Percentiles rank a stretch among this genome's conserved stretches.
phyloP scores from a whole-genome alignment of 2,113 vertebrate species.

The western clawed frog (Xenopus tropicalis) region DNA sequence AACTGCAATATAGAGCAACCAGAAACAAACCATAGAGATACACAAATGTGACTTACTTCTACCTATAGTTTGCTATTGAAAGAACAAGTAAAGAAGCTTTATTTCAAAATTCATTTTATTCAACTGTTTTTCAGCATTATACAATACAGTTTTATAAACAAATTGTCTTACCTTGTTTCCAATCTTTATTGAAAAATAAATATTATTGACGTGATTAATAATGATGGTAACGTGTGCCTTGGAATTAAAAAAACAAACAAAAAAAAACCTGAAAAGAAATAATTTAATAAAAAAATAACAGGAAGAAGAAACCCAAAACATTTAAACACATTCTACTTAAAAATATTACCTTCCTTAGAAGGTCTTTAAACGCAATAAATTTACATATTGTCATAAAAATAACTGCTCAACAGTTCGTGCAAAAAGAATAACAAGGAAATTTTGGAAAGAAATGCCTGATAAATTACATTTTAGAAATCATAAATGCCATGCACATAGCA shows the following conservation, averaged over 20 bases:
- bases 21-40: neutral
- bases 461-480: slow-evolving; percentile 59
- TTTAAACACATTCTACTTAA: slow-evolving; percentile 68
- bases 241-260: slow-evolving; percentile 57
- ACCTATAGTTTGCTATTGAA: neutral
- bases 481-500: slow-evolving; percentile 66
- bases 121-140: slow-evolving; percentile 82
- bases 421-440: slow-evolving; percentile 62
- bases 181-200: slow-evolving; percentile 94
- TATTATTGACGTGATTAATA: slow-evolving; percentile 85
- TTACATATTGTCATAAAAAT: slow-evolving; percentile 65
- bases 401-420: slow-evolving; percentile 73
- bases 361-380: slow-evolving; percentile 61
- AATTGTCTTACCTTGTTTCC: slow-evolving; percentile 82
- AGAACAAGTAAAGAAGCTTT: slow-evolving; percentile 58
- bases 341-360: slow-evolving; percentile 71
- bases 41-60: neutral
- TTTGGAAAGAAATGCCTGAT: slow-evolving; percentile 61
- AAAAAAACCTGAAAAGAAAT: slow-evolving; percentile 75
- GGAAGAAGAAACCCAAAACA: slow-evolving; percentile 39
- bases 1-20: neutral
- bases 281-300: slow-evolving; percentile 65
- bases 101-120: slow-evolving; percentile 84
- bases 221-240: slow-evolving; percentile 77
- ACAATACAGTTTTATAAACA: slow-evolving; percentile 83